Evolutionary conservation across 1,140 invertebrate species (phyloP), one percentile per base, ranked within the genome.

Genomic region (Leptinotarsa defecta): DNA sequence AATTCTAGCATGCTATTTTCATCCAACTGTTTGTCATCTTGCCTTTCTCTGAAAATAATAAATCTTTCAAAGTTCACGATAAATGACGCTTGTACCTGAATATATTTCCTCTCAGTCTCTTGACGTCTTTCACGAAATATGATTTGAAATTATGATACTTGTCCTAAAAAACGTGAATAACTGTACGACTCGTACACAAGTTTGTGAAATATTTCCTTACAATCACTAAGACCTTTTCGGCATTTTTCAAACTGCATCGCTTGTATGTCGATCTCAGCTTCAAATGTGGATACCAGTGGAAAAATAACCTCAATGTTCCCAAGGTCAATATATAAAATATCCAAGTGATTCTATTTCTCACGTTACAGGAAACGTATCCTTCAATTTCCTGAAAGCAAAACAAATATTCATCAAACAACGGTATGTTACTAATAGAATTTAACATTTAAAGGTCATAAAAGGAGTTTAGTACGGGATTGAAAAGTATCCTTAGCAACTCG

Each of bases 221-320:
- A 80, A 92, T 89, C 76, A 97, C 88, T 17, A 97, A 85, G 63
- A 97, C 88, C 84, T 92, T 92, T 22, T 92, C 90, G 1, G 96
- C 95, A n/a, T 88, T 82, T 63, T 88, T 87, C 48, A 97, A 88
- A 52, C 89, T 84, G 82, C 94, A 95, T 77, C 87, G 87, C 24
- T 84, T 85, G 81, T 94, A 92, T 2, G 94, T 96, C 2, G 91
- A 88, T 73, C 93, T 91, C 20, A 97, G 87, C 80, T 92, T 88
- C 86, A 93, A 90, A 69, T 91, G 91, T 1, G 95, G 94, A 85
- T 91, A 93, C 95, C 96, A 98, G 84, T 96, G 93, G 84, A 96
- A 93, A 57, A 97, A 83, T 48, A 98, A 87, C 43, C 94, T 89
- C 6, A 96, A 86, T 8, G 94, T 82, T 34, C 96, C 96, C 19